Evolutionary conservation across 2,888 invertebrate genomes (phyloP), one percentile per base, ranked within the genome.

Genomic region (Callosobruchus maculatus): DNA sequence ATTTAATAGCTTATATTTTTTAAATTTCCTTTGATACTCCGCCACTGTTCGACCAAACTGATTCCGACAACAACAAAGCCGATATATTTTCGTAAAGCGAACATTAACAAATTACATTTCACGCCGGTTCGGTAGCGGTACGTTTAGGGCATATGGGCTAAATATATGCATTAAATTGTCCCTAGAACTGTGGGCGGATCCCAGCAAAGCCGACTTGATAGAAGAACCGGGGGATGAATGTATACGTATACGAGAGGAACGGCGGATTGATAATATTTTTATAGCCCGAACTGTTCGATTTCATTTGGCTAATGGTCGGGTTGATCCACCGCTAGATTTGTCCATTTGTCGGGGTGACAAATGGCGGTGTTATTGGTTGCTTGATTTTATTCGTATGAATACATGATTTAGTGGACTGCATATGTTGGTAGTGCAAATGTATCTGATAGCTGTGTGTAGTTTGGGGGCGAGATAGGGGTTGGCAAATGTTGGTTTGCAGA

Each of bases 101-200:
- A 83, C 85, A 85, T 85, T 85, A 86, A 86, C 86, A 86, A 86
- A 86, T 86, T 86, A 83, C 84, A 81, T 82, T 84, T 84, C 84
- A 83, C 84, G 84, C 84, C 84, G 84, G 82, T 84, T 84, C 83
- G 83, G 81, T 81, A 66, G 81, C 18, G 49, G 49, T 13, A 49
- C 49, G 49, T 49, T 49, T 18, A 49, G 49, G 85, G 84, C 86
- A 86, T 85, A 86, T 86, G 86, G 86, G 83, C 82, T 82, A 85
- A 86, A 86, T 86, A 84, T 85, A 85, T 86, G 85, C 86, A 86
- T 85, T 85, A 84, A 85, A 86, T 84, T 84, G 82, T 83, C 83
- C 78, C 74, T 75, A 73, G 79, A 76, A 82, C 80, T 81, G 84
- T 85, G 84, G 86, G 86, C 85, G 86, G 83, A 81, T 80, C 79